A percentile compares a stretch with the other conserved stretches of the same genome.
phyloP scores from a whole-genome alignment of 2,797 vertebrate genomes.

The Rhyacichthys aspro region DNA sequence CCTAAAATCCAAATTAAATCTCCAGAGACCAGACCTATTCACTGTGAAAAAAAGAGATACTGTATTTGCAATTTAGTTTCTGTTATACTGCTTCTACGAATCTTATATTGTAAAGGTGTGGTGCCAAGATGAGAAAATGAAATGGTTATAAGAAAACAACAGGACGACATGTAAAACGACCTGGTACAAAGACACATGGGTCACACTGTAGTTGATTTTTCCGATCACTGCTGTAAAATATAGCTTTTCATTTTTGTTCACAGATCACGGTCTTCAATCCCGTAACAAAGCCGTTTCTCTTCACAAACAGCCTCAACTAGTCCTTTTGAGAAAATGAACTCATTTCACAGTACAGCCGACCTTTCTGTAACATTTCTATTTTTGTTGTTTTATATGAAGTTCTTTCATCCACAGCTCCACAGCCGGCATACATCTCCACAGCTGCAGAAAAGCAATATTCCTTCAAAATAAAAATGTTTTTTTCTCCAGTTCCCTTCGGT shows the following conservation, averaged over 20 bases:
- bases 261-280: neutral
- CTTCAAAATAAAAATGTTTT: conserved; percentile 52
- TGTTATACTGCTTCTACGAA: too few species aligned
- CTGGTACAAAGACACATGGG: neutral
- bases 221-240: neutral
- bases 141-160: neutral
- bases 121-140: neutral
- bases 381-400: conserved; percentile 45
- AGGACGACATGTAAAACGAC: neutral
- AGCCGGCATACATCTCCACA: conserved; percentile 25
- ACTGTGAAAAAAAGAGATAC: too few species aligned
- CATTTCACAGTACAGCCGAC: conserved; percentile 31
- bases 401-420: conserved; percentile 1
- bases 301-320: conserved; percentile 25
- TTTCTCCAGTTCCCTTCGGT: conserved; percentile 49
- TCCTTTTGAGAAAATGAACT: conserved; percentile 44
- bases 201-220: neutral
- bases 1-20: too few species aligned
- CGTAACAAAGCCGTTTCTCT: conserved; percentile 12
- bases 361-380: conserved; percentile 36
- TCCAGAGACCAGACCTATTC: too few species aligned
- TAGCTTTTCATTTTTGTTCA: neutral
- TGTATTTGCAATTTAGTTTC: too few species aligned
- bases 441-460: conserved; percentile 60
- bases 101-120: too few species aligned